Conservation (phyloP, 2,888 invertebrate species). For the Sphinx pinastri region DNA sequence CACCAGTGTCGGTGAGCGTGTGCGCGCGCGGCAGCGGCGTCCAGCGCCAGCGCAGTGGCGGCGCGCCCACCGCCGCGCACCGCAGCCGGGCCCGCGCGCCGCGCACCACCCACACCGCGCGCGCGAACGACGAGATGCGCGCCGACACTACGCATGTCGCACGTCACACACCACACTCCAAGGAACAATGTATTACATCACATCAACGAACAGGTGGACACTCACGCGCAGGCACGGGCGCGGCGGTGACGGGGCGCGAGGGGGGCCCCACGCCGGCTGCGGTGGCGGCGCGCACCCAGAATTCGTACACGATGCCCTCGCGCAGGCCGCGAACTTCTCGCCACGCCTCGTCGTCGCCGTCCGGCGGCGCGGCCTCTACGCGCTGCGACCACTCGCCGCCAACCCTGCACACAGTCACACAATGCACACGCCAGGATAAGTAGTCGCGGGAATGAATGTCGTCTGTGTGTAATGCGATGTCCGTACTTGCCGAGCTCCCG, state of each 20-base stretch:
- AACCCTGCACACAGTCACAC: constrained; percentile 53
- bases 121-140: constrained; percentile 90
- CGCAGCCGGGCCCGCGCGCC: constrained; percentile 86
- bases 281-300: constrained; percentile 89
- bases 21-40: constrained; percentile 78
- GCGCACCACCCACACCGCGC: constrained; percentile 84
- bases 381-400: constrained; percentile 71
- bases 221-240: constrained; percentile 70
- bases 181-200: too few relatives aligned
- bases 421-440: constrained; percentile 43
- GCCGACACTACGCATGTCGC: constrained; percentile 85
- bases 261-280: constrained; percentile 86
- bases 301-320: constrained; percentile 89
- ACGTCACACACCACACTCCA: neutral
- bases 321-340: constrained; percentile 87
- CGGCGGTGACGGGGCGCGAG: constrained; percentile 84
- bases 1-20: constrained; percentile 83
- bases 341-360: constrained; percentile 65
- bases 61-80: constrained; percentile 87
- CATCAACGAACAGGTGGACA: neutral
- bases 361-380: constrained; percentile 48
- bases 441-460: neutral
- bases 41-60: constrained; percentile 87
- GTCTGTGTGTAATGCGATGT: neutral
- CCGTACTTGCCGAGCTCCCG: constrained; percentile 86